A percentile compares a stretch with the other conserved stretches of the same genome.
phyloP scores from a whole-genome alignment of 2,888 invertebrate genomes.

The Notodonta ziczac region DNA sequence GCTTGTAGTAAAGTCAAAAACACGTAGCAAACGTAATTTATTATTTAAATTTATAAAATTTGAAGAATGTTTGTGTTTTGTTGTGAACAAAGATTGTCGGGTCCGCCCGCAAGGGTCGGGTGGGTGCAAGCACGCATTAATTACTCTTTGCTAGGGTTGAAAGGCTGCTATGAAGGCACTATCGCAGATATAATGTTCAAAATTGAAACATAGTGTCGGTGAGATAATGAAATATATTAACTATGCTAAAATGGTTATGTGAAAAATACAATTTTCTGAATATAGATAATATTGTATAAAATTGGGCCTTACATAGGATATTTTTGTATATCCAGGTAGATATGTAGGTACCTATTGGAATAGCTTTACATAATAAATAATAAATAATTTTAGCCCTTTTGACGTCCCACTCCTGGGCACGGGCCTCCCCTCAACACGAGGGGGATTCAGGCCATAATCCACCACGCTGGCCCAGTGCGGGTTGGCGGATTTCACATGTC shows the following conservation, averaged over 20 bases:
- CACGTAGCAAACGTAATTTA: constrained; percentile 29
- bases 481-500: no score
- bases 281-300: no score
- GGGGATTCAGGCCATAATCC: no score
- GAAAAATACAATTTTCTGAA: background rate
- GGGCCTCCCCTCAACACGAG: no score
- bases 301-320: no score
- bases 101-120: constrained; percentile 68
- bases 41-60: constrained; percentile 55
- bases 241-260: background rate
- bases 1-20: constrained; percentile 14
- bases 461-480: no score
- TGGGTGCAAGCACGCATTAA: constrained; percentile 81
- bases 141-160: constrained; percentile 73
- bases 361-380: no score
- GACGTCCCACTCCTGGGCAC: no score
- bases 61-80: constrained; percentile 69
- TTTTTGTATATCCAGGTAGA: no score
- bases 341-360: no score
- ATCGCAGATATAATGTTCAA: constrained; percentile 41
- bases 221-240: constrained; percentile 7
- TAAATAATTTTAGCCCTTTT: no score
- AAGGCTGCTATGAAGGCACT: constrained; percentile 41
- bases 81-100: constrained; percentile 67
- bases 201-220: constrained; percentile 42